A percentile compares a stretch with the other conserved stretches of the same genome.
These are phyloP conservation scores for Pseudochirops cupreus DNA, from an alignment of 2,797 vertebrate genomes.

Conservation along the genomic window DNA sequence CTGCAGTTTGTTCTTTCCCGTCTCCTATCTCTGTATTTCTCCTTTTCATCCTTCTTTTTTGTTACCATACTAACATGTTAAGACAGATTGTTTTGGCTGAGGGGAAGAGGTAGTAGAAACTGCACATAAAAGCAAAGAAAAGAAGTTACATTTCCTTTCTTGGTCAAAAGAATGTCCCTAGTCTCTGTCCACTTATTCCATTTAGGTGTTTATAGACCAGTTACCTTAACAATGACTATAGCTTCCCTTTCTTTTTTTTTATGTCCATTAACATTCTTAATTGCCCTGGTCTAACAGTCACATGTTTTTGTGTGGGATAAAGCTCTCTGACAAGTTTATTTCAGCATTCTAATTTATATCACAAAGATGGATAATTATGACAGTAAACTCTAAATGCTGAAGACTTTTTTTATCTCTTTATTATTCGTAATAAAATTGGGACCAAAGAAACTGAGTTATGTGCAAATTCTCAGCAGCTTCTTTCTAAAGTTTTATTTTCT, in stretches of 20 bases:
- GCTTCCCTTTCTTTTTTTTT: conserved; percentile 39
- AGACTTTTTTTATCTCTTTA: conserved; percentile 54
- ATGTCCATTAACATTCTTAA: conserved; percentile 65
- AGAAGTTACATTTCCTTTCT: conserved; percentile 65
- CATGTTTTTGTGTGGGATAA: conserved; percentile 39
- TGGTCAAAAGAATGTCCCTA: conserved; percentile 62
- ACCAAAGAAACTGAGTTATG: conserved; percentile 9
- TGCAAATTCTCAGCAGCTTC: background rate
- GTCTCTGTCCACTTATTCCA: conserved; percentile 48
- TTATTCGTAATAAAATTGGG: conserved; percentile 23
- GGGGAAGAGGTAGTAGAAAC: background rate
- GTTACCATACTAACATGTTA: conserved; percentile 33
- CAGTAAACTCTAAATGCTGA: conserved; percentile 48
- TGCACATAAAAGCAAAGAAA: conserved; percentile 63
- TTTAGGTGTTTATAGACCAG: conserved; percentile 68
- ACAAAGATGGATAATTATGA: conserved; percentile 59
- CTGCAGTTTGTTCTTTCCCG: background rate
- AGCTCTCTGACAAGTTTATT: conserved; percentile 73
- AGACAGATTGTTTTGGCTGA: conserved; percentile 7
- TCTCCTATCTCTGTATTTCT: background rate
- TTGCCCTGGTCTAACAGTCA: conserved; percentile 31
- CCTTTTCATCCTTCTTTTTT: background rate
- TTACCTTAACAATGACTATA: conserved; percentile 50
- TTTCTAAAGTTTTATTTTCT: conserved; percentile 20
- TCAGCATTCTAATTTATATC: conserved; percentile 71